These are phyloP conservation scores for Cataglyphis albicans DNA, from an alignment of 2,888 invertebrate genomes.

Conservation along the genomic window DNA sequence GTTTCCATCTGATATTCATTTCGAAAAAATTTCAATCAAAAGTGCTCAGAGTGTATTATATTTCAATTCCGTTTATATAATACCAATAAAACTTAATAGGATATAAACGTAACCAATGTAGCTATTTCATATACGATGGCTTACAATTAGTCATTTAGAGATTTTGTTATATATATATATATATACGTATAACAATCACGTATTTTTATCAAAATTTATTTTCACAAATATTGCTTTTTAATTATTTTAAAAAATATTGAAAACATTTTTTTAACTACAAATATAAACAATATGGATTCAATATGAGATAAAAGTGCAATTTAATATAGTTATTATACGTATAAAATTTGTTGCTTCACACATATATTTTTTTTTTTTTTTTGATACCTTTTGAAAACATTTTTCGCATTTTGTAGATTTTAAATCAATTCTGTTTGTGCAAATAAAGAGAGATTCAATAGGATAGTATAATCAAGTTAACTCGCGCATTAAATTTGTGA, in stretches of 20 bases:
- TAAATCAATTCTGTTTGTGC: background rate
- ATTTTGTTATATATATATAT: too few species aligned
- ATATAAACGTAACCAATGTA: background rate
- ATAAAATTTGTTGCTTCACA: constrained; percentile 14
- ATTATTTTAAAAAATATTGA: constrained; percentile 23
- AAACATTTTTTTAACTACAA: constrained; percentile 9
- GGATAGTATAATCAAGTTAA: background rate
- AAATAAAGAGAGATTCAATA: constrained; percentile 16
- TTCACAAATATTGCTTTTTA: background rate
- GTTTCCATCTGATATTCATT: background rate
- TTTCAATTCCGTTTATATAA: background rate
- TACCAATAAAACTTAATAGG: background rate
- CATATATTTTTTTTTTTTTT: background rate
- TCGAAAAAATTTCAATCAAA: background rate
- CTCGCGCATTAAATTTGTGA: constrained; percentile 17
- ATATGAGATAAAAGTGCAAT: constrained; percentile 12
- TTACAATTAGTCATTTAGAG: too few species aligned
- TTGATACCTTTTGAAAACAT: constrained; percentile 2
- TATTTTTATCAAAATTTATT: background rate
- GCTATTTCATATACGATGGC: background rate
- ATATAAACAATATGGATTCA: background rate
- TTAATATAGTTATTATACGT: constrained; percentile 15
- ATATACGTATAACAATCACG: background rate
- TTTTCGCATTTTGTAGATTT: constrained; percentile 7
- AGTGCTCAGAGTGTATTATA: background rate